These are phyloP conservation scores for Unio delphinus DNA, from an alignment of 2,888 invertebrate species.

Conservation along the genomic window DNA sequence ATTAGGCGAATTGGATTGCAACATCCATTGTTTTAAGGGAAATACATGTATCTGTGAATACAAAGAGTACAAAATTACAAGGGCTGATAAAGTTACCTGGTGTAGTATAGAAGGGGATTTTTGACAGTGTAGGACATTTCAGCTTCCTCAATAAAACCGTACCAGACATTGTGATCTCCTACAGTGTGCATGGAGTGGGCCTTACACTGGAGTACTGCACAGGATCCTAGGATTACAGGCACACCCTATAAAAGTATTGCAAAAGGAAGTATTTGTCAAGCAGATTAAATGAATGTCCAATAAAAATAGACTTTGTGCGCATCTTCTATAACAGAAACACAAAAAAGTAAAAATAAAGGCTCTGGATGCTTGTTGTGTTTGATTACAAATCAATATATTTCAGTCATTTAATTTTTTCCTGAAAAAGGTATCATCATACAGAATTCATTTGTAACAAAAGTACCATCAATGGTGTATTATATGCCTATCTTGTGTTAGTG, in stretches of 20 bases:
- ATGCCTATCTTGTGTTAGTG: no score
- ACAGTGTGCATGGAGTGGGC: slow-evolving; percentile 59
- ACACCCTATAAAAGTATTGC: slow-evolving; percentile 47
- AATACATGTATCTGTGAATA: no score
- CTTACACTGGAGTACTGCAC: slow-evolving; percentile 65
- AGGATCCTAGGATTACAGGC: slow-evolving; percentile 59
- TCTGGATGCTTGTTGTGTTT: neutral
- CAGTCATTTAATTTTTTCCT: no score
- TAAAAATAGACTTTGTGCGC: neutral
- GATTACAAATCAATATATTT: no score
- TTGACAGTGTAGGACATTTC: slow-evolving; percentile 45
- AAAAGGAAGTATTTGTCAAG: neutral
- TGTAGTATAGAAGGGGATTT: slow-evolving; percentile 64
- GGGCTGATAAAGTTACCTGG: slow-evolving; percentile 45
- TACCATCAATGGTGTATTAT: no score
- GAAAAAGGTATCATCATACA: no score
- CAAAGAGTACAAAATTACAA: no score
- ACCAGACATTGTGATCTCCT: slow-evolving; percentile 69
- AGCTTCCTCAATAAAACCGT: slow-evolving; percentile 60
- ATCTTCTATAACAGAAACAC: neutral
- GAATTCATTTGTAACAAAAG: no score
- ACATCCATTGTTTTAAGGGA: no score
- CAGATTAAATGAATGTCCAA: neutral
- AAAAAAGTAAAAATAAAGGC: neutral
- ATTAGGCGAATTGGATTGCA: no score